Conservation (phyloP, 2,113 vertebrate genomes). For the Antidorcas marsupialis region DNA sequence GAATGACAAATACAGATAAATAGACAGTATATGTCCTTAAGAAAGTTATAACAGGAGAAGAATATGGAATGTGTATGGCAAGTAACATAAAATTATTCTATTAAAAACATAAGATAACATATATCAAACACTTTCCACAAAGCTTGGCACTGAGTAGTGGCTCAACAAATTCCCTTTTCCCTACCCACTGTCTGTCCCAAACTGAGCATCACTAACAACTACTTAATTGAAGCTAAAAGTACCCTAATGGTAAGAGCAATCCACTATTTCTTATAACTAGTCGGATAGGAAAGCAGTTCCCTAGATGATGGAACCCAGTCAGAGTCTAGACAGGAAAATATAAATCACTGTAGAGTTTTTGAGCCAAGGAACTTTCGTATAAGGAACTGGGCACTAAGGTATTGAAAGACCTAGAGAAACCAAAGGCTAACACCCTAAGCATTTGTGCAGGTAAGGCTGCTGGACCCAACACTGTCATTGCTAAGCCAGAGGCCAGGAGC, state of each 20-base stretch:
- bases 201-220: not conserved
- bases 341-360: not conserved
- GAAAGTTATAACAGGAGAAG: not conserved
- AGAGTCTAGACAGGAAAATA: not conserved
- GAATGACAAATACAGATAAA: not conserved
- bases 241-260: not conserved
- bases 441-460: not conserved
- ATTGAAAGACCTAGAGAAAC: not conserved
- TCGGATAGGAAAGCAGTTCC: not conserved
- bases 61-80: not conserved
- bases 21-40: not conserved
- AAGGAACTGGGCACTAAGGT: not conserved
- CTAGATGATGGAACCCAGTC: not conserved
- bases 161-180: not conserved
- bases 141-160: not conserved
- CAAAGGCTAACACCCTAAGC: not conserved
- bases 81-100: not conserved
- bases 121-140: not conserved
- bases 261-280: not conserved
- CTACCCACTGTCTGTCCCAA: not conserved
- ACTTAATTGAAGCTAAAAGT: not conserved
- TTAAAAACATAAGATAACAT: not conserved
- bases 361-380: not conserved
- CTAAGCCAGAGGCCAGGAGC: not conserved
- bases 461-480: no score